Conservation (phyloP, 1,140 invertebrate genomes). For the Drosophila dunni region DNA sequence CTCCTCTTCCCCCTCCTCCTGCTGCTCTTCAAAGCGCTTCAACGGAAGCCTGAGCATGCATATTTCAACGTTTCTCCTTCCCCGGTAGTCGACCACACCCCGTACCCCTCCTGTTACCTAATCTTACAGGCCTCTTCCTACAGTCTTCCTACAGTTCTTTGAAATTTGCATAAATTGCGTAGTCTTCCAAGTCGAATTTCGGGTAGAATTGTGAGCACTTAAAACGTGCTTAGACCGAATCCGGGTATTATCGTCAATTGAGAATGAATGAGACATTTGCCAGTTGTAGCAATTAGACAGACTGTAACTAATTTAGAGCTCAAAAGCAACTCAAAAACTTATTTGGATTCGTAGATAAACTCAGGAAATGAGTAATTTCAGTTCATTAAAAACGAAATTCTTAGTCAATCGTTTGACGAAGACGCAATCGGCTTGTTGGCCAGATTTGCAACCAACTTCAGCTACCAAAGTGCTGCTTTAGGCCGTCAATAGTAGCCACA, state of each 20-base stretch:
- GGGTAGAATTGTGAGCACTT: conserved; percentile 19
- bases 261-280: conserved; percentile 17
- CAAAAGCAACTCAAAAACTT: conserved; percentile 33
- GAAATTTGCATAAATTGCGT: conserved; percentile 75
- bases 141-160: neutral
- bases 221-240: conserved; percentile 33
- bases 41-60: conserved; percentile 74
- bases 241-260: conserved; percentile 25
- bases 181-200: conserved; percentile 44
- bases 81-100: neutral
- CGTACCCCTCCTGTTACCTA: too few species aligned
- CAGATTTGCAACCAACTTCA: too few species aligned
- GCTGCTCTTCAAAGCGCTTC: too few species aligned
- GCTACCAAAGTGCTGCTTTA: conserved; percentile 1
- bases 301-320: conserved; percentile 30
- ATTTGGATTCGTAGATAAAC: conserved; percentile 14
- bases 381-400: conserved; percentile 1
- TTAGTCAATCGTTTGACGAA: neutral
- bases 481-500: conserved; percentile 13
- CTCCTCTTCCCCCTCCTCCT: neutral
- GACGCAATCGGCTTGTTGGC: neutral
- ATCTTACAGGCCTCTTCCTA: too few species aligned
- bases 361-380: conserved; percentile 43
- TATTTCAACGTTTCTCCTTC: conserved; percentile 42
- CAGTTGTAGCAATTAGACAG: conserved; percentile 33